Evolutionary conservation across 2,797 vertebrate species (phyloP).

Genomic region (Sebastes matsubarae): DNA sequence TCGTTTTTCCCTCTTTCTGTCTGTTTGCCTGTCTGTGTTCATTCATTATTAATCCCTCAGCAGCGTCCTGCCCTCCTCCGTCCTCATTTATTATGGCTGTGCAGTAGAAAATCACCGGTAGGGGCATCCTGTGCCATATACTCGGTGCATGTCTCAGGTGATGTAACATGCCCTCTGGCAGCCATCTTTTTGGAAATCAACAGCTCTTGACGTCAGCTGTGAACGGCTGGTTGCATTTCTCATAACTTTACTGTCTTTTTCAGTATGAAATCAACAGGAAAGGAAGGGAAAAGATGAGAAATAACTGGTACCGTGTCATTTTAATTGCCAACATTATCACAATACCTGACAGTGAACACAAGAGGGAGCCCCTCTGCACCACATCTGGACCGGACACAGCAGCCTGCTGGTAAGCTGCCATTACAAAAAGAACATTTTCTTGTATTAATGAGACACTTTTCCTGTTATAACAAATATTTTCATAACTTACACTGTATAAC

Average conservation of each 20-base stretch:
- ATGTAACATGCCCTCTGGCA: slow-evolving; percentile 9
- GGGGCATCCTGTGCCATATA: neutral
- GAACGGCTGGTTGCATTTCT: neutral
- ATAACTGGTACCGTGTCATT: neutral
- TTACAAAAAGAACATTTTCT: neutral
- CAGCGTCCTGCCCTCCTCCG: neutral
- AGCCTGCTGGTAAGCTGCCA: neutral
- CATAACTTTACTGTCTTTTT: neutral
- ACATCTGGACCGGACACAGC: neutral
- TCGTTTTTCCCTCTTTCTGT: neutral
- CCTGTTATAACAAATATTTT: neutral
- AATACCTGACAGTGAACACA: neutral
- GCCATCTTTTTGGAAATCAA: slow-evolving; percentile 9
- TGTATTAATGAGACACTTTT: neutral
- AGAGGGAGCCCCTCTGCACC: neutral
- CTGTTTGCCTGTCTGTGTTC: neutral
- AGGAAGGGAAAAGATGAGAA: neutral
- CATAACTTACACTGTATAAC: neutral
- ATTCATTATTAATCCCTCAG: slow-evolving; percentile 14
- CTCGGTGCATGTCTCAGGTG: neutral
- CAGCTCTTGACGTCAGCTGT: neutral
- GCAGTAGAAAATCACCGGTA: neutral
- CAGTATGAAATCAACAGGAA: neutral
- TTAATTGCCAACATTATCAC: neutral
- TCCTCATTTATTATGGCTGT: slow-evolving; percentile 35